phyloP scores from a whole-genome alignment of 2,797 vertebrate species.

The Typhlichthys eigenmanni region DNA sequence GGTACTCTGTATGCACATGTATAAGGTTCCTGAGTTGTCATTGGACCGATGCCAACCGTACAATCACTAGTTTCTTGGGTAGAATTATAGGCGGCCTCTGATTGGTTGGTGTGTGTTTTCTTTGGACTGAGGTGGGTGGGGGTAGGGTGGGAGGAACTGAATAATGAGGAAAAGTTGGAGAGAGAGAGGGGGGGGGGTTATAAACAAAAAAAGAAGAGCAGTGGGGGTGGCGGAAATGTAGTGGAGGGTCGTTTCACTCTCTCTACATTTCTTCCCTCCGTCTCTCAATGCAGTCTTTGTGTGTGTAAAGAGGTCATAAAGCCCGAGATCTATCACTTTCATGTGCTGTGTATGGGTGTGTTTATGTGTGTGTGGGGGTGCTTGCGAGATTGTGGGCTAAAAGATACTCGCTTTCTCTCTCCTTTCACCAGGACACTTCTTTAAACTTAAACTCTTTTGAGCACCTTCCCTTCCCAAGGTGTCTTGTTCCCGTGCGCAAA shows the following conservation, averaged over 20 bases:
- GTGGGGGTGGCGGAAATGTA: conserved; percentile 16
- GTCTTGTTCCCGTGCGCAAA: conserved; percentile 62
- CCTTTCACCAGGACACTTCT: conserved; percentile 32
- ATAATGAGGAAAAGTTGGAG: conserved; percentile 6
- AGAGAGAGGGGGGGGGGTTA: conserved; percentile 2
- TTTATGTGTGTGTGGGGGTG: conserved; percentile 25
- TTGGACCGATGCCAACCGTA: conserved; percentile 40
- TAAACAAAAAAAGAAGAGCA: conserved; percentile 34
- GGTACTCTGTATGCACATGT: conserved; percentile 16
- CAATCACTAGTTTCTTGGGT: conserved; percentile 46
- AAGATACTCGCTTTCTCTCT: conserved; percentile 54
- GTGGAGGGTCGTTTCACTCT: conserved; percentile 47
- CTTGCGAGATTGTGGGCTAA: conserved; percentile 34
- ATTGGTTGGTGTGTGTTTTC: conserved; percentile 36
- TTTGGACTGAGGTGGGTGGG: conserved; percentile 17
- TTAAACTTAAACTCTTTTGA: conserved; percentile 12
- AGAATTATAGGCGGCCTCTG: conserved; percentile 10
- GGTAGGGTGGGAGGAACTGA: conserved; percentile 16
- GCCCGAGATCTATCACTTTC: conserved; percentile 72
- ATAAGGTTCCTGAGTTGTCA: conserved; percentile 25
- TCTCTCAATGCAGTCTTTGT: conserved; percentile 72
- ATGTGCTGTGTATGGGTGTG: conserved; percentile 41
- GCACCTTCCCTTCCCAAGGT: conserved; percentile 53
- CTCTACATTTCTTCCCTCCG: conserved; percentile 10
- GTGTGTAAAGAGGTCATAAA: conserved; percentile 72